Evolutionary conservation across 2,113 vertebrate genomes (phyloP).

Genomic region (Zapornia atra): DNA sequence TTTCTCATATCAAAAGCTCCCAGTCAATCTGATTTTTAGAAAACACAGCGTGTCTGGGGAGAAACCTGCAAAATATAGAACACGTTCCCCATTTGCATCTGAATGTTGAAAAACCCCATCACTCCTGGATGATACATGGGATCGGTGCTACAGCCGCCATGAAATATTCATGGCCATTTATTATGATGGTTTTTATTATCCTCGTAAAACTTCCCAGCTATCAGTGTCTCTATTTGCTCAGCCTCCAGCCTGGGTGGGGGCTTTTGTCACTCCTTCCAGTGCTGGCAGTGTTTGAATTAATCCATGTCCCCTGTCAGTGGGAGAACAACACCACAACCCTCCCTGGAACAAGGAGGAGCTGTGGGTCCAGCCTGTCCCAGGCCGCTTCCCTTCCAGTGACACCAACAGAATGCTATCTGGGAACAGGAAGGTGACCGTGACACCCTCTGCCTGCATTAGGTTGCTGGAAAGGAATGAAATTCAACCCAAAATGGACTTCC

Average conservation of each 20-base stretch:
- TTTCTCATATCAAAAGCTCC: conserved; percentile 51
- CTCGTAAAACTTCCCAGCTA: conserved; percentile 12
- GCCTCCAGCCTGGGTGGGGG: neutral
- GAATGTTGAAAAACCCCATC: conserved; percentile 2
- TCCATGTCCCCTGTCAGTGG: accelerated
- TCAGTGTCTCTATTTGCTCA: conserved; percentile 42
- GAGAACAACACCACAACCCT: neutral
- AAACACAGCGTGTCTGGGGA: conserved; percentile 27
- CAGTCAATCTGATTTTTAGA: conserved; percentile 39
- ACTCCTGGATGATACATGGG: neutral
- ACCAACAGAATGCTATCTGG: neutral
- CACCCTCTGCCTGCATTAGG: neutral
- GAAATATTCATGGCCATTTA: conserved; percentile 66
- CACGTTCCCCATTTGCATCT: conserved; percentile 48
- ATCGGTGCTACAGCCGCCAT: neutral
- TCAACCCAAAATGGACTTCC: neutral
- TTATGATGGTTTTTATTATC: conserved; percentile 46
- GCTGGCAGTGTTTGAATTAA: neutral
- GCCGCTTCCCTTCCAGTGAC: neutral
- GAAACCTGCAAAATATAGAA: conserved; percentile 44
- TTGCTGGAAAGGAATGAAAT: neutral
- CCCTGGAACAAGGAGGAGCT: neutral
- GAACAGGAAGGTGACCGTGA: neutral
- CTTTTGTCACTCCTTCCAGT: neutral
- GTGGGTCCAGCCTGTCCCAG: accelerated